Evolutionary conservation across 1,140 invertebrate species (phyloP).

Genomic region (Eulimnadia texana): DNA sequence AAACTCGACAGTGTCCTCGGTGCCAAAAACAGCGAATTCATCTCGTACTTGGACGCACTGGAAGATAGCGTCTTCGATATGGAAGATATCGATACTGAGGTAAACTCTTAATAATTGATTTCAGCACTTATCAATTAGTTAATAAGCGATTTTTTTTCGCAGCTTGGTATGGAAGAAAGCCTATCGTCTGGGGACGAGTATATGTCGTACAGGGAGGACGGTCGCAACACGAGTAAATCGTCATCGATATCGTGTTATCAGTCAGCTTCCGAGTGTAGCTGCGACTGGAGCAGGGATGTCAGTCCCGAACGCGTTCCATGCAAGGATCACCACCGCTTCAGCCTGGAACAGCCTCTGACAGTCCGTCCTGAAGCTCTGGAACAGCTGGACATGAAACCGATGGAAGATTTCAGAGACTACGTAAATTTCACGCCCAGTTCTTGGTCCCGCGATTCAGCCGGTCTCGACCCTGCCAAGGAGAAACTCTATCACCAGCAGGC

Average conservation of each 20-base stretch:
- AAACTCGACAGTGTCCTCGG: slow-evolving; percentile 39
- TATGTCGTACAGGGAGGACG: background rate
- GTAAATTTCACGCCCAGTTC: slow-evolving; percentile 13
- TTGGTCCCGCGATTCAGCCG: background rate
- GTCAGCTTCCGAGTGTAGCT: slow-evolving; percentile 12
- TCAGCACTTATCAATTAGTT: background rate
- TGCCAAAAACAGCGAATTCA: background rate
- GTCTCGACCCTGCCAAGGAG: background rate
- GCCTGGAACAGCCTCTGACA: background rate
- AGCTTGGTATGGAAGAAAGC: slow-evolving; percentile 5
- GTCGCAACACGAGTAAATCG: slow-evolving; percentile 1
- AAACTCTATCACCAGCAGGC: background rate
- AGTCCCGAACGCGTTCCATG: background rate
- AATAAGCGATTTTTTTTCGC: background rate
- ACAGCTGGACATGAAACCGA: slow-evolving; percentile 11
- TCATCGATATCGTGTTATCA: slow-evolving; percentile 13
- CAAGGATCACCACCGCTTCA: background rate
- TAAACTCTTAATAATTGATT: background rate
- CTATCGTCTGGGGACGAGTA: slow-evolving; percentile 1
- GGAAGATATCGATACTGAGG: slow-evolving; percentile 8
- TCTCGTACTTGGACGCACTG: background rate
- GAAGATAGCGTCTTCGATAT: slow-evolving; percentile 11
- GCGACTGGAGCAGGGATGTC: slow-evolving; percentile 11
- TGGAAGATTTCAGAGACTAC: slow-evolving; percentile 9
- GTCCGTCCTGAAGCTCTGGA: slow-evolving; percentile 1